Base-by-base conservation (phyloP, 2,888 invertebrate genomes). In the Portevinia maculata region DNA sequence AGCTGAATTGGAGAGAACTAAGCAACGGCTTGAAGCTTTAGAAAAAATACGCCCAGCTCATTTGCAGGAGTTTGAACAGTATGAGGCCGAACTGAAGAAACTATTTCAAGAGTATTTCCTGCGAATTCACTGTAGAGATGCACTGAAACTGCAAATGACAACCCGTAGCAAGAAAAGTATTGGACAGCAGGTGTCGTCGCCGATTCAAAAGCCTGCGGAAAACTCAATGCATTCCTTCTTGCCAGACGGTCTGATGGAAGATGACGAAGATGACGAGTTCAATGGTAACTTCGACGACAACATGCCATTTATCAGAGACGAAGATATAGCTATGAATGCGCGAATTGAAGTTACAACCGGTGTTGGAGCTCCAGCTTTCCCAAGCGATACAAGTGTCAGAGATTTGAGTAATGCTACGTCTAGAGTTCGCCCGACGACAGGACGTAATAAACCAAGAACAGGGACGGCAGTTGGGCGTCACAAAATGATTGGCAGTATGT, bases 11-110 rank as follows among this genome's bases (percentile, higher is more conserved):
- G 97, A 97, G 86, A 92, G 99, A 62, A 97, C 97, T 85, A 96
- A 97, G 89, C 99, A 99, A 90, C 92, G 99, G 34, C 92, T 99
- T 52, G 96, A 96, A 87, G 97, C 99, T 0, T 92, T 99, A 86
- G 97, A 98, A 91, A 98, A 97, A 93, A 98, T 99, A 84, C 94
- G 98, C 59, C 99, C 99, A 0, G 98, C 98, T 0, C 99, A 98
- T 90, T 95, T 99, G 93, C 97, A 98, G 86, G 99, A 99, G 90
- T 96, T 98, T 90, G 97, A 97, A 75, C 94, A 95, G 53, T 92
- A 97, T 62, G 99, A 99, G 90, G 91, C 92, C 44, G 97, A 98
- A 88, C 90, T 99, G 15, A 95, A 96, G 87, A 92, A 93, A 84
- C 92, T 98, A 17, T 98, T 98, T 91, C 94, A 95, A 39, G 94